Evolutionary conservation across 2,797 vertebrate genomes (phyloP).

Genomic region (Channallabes apus): DNA sequence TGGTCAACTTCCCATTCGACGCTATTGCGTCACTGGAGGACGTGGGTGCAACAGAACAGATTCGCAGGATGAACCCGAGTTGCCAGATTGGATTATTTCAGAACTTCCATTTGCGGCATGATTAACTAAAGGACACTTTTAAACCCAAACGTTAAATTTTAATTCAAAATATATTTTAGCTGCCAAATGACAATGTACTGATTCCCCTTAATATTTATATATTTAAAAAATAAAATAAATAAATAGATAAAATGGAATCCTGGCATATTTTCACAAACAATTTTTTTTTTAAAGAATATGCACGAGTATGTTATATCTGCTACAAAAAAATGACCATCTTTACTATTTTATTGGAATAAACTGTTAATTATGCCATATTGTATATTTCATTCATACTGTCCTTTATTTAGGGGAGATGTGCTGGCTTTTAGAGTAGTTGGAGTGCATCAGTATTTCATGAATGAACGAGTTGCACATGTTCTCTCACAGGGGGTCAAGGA

Average conservation of each 20-base stretch:
- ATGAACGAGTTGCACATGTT: slow-evolving; percentile 59
- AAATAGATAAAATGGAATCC: neutral
- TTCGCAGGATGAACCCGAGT: slow-evolving; percentile 20
- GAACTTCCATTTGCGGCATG: neutral
- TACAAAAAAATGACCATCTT: neutral
- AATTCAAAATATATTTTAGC: neutral
- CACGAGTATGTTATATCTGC: neutral
- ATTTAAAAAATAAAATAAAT: too few species aligned
- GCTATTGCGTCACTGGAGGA: slow-evolving; percentile 58
- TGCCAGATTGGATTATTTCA: slow-evolving; percentile 5
- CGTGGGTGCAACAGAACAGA: slow-evolving; percentile 44
- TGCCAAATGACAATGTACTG: neutral
- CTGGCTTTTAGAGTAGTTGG: slow-evolving; percentile 17
- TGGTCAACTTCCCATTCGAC: slow-evolving; percentile 79
- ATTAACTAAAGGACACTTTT: neutral
- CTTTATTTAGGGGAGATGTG: neutral
- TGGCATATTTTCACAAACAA: too few species aligned
- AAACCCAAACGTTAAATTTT: neutral
- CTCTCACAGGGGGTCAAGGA: slow-evolving; percentile 6
- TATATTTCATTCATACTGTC: slow-evolving; percentile 1
- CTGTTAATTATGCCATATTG: neutral
- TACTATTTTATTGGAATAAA: neutral
- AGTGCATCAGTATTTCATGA: slow-evolving; percentile 61
- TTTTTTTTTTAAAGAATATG: neutral
- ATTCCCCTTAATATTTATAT: neutral